Conservation (phyloP, 2,113 vertebrate genomes). For the Mesitornis unicolor region DNA sequence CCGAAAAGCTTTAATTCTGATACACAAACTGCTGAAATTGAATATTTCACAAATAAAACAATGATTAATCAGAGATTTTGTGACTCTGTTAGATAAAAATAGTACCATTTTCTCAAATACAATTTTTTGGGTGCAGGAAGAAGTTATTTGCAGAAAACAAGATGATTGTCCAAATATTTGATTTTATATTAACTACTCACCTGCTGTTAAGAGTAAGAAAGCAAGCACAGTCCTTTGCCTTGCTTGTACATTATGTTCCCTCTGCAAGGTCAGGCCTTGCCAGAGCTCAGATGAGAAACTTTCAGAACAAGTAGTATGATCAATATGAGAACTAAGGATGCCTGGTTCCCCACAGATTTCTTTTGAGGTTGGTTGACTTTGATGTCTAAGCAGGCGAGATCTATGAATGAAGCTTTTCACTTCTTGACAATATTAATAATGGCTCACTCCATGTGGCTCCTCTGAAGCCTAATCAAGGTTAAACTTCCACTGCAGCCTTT, state of each 20-base stretch:
- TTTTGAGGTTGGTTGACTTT: conserved; percentile 36
- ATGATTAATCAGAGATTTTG: background rate
- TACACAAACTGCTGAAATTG: background rate
- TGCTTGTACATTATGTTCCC: background rate
- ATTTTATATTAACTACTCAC: background rate
- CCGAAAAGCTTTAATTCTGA: background rate
- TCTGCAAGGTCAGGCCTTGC: conserved; percentile 16
- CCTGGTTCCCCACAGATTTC: conserved; percentile 24
- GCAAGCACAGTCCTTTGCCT: background rate
- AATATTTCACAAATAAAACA: background rate
- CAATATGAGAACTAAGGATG: conserved; percentile 10
- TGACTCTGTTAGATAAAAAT: background rate
- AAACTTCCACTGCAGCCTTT: background rate
- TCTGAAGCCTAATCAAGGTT: conserved; percentile 43
- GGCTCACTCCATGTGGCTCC: background rate
- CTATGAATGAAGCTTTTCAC: conserved; percentile 35
- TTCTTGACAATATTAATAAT: conserved; percentile 20
- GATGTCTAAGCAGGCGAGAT: conserved; percentile 12
- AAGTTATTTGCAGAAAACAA: background rate
- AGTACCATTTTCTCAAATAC: background rate
- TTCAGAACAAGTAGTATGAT: background rate
- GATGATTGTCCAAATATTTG: background rate
- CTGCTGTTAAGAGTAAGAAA: background rate
- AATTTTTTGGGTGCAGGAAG: rapidly evolving
- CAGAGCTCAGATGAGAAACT: background rate